Base-by-base conservation (phyloP, 2,888 invertebrate genomes). In the Heliconius aoede region DNA sequence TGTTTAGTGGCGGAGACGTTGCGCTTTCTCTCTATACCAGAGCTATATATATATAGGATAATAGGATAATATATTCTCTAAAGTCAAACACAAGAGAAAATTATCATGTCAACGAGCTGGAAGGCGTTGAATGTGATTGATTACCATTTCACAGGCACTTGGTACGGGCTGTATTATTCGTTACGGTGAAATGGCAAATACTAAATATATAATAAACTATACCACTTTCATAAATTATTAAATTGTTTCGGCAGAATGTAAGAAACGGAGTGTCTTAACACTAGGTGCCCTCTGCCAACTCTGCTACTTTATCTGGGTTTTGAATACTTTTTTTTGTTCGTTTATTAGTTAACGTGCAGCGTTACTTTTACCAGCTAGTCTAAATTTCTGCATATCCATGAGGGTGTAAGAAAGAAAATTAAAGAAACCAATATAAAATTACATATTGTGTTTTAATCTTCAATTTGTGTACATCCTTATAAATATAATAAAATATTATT, bases 41-140 rank as follows among this genome's bases (percentile, higher is more conserved):
- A n/a, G n/a, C n/a, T n/a, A n/a, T n/a, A n/a, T n/a, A n/a, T n/a
- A n/a, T n/a, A n/a, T n/a, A 65, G 58, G 67, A 62, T 72, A 36
- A 62, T 72, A n/a, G n/a, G n/a, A n/a, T n/a, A 72, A 76, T 77
- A 74, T 78, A 75, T 80, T 58, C 74, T 62, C 77, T 81, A 80
- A 80, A 84, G 82, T 82, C 78, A 83, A 83, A 81, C 82, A 81
- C 84, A 83, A 81, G 80, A 79, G 82, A 81, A 83, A 88, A 85
- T 85, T 87, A 85, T 85, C 85, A 77, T 82, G 85, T 86, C 86
- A 86, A 83, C 84, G 79, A 80, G 73, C 69, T 51, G 74, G 76
- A 77, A 80, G 69, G 71, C 80, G 81, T 68, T 75, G 78, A 81
- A 82, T 75, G 81, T 89, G 89, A 90, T 90, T 87, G 89, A 89